Percentiles rank a stretch among this genome's conserved stretches.
phyloP scores from a whole-genome alignment of 2,797 vertebrate genomes.

The Danio kyathit region DNA sequence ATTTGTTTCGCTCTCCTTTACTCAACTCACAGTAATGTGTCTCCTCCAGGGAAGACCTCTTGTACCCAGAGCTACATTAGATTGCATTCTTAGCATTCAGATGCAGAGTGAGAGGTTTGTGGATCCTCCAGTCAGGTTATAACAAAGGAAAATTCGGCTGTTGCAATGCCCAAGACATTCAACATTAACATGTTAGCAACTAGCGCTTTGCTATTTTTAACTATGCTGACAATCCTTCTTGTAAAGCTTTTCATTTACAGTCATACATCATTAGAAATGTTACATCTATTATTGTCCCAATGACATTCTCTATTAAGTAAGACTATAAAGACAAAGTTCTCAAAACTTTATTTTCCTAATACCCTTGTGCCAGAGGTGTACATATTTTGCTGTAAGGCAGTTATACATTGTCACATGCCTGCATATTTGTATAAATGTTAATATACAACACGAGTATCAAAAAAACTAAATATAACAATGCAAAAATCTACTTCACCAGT shows the following conservation, averaged over 20 bases:
- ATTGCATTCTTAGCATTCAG: slow-evolving; percentile 21
- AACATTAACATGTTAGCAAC: slow-evolving; percentile 8
- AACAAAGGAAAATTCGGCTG: not conserved
- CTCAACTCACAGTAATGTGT: not conserved
- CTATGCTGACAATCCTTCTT: not conserved
- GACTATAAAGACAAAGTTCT: not conserved
- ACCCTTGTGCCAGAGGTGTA: slow-evolving; percentile 24
- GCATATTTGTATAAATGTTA: slow-evolving; percentile 5
- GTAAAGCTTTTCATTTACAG: not conserved
- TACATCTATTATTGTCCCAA: not conserved
- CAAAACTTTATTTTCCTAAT: slow-evolving; percentile 13
- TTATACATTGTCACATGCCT: not conserved
- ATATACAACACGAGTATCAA: slow-evolving; percentile 22
- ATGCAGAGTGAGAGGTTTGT: slow-evolving; percentile 6
- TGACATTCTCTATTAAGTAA: not conserved
- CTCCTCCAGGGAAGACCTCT: not conserved
- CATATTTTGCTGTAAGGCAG: not conserved
- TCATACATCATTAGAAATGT: not conserved
- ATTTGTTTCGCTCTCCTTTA: too few relatives aligned
- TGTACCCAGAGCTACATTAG: not conserved
- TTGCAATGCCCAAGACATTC: not conserved
- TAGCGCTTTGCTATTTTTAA: not conserved
- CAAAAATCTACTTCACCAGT: slow-evolving; percentile 38
- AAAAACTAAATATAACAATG: slow-evolving; percentile 37
- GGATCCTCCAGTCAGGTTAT: not conserved